Base-by-base conservation (phyloP, 2,113 vertebrate genomes). In the Sinocyclocheilus rhinocerous region DNA sequence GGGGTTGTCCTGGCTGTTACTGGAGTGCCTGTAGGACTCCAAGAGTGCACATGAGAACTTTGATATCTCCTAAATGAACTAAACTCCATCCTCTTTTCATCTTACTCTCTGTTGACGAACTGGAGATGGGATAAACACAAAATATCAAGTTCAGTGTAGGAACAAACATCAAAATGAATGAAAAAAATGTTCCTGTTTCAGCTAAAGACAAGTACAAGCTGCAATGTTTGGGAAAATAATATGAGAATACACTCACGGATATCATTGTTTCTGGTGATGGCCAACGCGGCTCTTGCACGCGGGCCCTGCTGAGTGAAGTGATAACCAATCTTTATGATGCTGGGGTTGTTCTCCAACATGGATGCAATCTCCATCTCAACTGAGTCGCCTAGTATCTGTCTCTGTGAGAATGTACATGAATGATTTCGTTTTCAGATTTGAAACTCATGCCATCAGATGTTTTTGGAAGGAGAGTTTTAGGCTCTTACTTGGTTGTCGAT, bases 221-320 rank as follows among this genome's bases (percentile, higher is more conserved):
- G 16, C 16, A 57, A 18, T 76, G 16, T 76, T 76, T 33, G 2
- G n/a, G 52, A 79, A 12, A n/a, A 78, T 69, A 83, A 33, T 8
- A 48, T 45, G 45, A 42, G 42, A 39, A 6, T 48, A 61, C 11
- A 94, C 97, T 97, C 91, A 98, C 97, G 92, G 69, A 97, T 92
- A 90, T 99, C 97, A 4, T 97, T 97, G 95, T 99, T 99, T 39
- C 94, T 93, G 39, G 97, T 98, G 92, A 99, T 96, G 84, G 97
- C 97, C 6, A 95, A 95, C 86, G 96, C 96, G 0, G 97, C 97
- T 13, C 97, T 93, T 86, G 98, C 96, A 0, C 98, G 96, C 0
- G 98, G 98, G 2, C 98, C 98, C 87, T 99, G 98, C 93, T 97
- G 97, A 2, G 95, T 97, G 92, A 99, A 99, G 90, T 98, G 97